Evolutionary conservation across 1,140 invertebrate genomes (phyloP).

Genomic region (Cydia fagiglandana): DNA sequence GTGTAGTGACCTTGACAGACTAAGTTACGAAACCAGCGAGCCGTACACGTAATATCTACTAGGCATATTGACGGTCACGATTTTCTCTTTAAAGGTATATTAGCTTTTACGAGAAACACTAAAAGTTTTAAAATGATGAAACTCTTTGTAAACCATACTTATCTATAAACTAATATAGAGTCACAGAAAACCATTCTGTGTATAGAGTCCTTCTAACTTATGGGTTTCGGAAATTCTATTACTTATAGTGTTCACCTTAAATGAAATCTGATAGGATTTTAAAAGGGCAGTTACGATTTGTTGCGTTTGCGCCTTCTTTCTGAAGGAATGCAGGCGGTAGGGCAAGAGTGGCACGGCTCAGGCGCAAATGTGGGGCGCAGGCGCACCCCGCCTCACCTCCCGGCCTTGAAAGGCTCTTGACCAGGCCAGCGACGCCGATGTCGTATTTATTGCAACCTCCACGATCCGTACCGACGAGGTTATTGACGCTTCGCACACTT

Average conservation of each 20-base stretch:
- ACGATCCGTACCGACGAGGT: slow-evolving; percentile 76
- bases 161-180: not conserved
- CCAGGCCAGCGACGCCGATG: slow-evolving; percentile 72
- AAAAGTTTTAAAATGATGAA: slow-evolving; percentile 13
- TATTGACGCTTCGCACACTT: slow-evolving; percentile 68
- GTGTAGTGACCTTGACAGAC: slow-evolving; percentile 65
- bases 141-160: not conserved
- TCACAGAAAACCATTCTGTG: too few relatives aligned
- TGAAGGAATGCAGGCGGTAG: slow-evolving; percentile 64
- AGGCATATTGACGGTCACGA: slow-evolving; percentile 60
- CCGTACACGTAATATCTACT: slow-evolving; percentile 60
- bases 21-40: slow-evolving; percentile 63
- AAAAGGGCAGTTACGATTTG: not conserved
- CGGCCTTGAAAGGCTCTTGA: slow-evolving; percentile 79
- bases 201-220: not conserved
- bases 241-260: not conserved
- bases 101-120: slow-evolving; percentile 27
- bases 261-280: not conserved
- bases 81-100: slow-evolving; percentile 44
- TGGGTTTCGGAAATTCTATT: not conserved
- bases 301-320: slow-evolving; percentile 43
- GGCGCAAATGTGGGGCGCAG: slow-evolving; percentile 64
- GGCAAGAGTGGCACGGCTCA: slow-evolving; percentile 50
- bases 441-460: slow-evolving; percentile 78
- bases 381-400: slow-evolving; percentile 70